phyloP scores from a whole-genome alignment of 2,113 vertebrate genomes.

The Chaenocephalus aceratus region DNA sequence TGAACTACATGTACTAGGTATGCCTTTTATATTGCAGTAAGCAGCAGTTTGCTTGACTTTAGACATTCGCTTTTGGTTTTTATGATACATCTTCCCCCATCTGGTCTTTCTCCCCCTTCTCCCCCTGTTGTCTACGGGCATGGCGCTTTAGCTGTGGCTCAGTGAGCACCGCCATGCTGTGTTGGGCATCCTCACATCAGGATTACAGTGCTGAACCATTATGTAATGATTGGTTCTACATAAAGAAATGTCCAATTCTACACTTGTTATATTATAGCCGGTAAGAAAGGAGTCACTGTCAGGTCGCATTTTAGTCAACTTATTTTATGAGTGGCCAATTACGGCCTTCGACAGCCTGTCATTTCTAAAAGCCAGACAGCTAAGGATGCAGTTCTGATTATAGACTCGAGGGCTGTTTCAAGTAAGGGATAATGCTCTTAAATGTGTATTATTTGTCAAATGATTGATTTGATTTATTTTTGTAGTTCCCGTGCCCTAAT shows the following conservation, averaged over 20 bases:
- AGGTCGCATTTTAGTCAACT: background rate
- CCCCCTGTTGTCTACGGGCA: constrained; percentile 18
- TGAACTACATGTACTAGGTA: background rate
- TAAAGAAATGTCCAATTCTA: background rate
- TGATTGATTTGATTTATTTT: too few relatives aligned
- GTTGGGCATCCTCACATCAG: constrained; percentile 5
- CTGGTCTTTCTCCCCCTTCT: background rate
- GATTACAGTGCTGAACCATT: background rate
- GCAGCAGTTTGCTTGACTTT: background rate
- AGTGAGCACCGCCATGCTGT: background rate
- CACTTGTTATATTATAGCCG: background rate
- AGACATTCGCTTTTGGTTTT: background rate
- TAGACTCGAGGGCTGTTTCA: too few relatives aligned
- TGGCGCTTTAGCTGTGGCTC: background rate
- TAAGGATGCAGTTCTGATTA: too few relatives aligned
- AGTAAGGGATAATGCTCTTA: too few relatives aligned
- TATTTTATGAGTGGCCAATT: background rate
- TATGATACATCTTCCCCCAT: background rate
- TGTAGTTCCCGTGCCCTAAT: too few relatives aligned
- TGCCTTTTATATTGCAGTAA: background rate
- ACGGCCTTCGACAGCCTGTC: too few relatives aligned
- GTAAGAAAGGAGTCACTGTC: background rate
- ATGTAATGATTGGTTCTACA: background rate
- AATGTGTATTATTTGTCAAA: too few relatives aligned
- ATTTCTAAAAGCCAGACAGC: too few relatives aligned